Evolutionary conservation across 2,888 invertebrate species (phyloP).

Genomic region (Acronicta leporina): DNA sequence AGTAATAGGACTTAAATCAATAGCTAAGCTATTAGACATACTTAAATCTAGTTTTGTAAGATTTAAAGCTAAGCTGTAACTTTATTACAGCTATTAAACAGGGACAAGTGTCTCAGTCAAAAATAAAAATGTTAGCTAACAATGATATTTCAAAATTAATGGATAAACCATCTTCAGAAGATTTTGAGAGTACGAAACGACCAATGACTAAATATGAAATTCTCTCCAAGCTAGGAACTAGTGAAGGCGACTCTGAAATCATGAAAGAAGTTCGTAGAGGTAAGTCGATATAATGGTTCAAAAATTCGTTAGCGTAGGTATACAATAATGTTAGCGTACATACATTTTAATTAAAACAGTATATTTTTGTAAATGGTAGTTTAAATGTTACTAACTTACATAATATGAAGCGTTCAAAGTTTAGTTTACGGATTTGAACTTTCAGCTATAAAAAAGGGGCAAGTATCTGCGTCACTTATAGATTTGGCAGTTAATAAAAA

Average conservation of each 20-base stretch:
- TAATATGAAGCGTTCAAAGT: too few relatives aligned
- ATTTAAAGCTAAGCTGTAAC: too few relatives aligned
- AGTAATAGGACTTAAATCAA: too few relatives aligned
- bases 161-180: not conserved
- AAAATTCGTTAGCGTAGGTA: too few relatives aligned
- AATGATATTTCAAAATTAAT: not conserved
- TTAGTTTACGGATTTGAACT: not conserved
- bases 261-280: slow-evolving; percentile 18
- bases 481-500: slow-evolving; percentile 15
- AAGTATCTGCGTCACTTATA: slow-evolving; percentile 31
- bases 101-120: slow-evolving; percentile 6
- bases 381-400: too few relatives aligned
- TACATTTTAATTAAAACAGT: too few relatives aligned
- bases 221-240: slow-evolving; percentile 8
- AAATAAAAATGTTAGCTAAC: not conserved
- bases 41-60: too few relatives aligned
- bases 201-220: slow-evolving; percentile 21
- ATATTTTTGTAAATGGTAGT: too few relatives aligned
- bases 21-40: too few relatives aligned
- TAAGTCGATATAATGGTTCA: not conserved
- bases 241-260: slow-evolving; percentile 20
- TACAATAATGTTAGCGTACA: too few relatives aligned
- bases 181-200: not conserved
- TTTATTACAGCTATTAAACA: slow-evolving; percentile 16
- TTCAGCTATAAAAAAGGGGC: slow-evolving; percentile 33